Conservation (phyloP, 2,797 vertebrate genomes). For the Apogon hyalosoma region DNA sequence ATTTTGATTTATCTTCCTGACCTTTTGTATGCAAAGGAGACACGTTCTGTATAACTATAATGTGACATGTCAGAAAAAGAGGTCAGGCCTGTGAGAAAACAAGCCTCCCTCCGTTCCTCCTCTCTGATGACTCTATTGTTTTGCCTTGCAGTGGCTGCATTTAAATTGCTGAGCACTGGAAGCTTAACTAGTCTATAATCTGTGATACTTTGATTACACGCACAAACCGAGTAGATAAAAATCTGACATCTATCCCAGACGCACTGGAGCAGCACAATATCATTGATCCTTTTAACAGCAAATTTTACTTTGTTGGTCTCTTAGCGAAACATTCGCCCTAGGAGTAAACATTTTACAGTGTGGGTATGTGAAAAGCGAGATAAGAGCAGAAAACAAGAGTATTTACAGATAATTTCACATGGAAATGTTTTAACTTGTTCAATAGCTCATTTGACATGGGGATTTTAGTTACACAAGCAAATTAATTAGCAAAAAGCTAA, state of each 20-base stretch:
- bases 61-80: conserved; percentile 84
- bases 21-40: conserved; percentile 89
- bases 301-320: not conserved
- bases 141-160: conserved; percentile 56
- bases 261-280: not conserved
- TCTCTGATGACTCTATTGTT: conserved; percentile 75
- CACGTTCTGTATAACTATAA: conserved; percentile 78
- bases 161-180: conserved; percentile 62
- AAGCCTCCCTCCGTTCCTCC: conserved; percentile 59
- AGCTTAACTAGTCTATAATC: conserved; percentile 36
- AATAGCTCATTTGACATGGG: not conserved
- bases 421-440: not conserved
- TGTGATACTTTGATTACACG: not conserved
- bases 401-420: not conserved
- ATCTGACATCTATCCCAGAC: not conserved
- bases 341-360: not conserved
- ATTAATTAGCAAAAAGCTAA: not conserved
- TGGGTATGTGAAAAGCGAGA: not conserved
- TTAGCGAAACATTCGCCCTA: not conserved
- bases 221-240: not conserved
- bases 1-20: conserved; percentile 87
- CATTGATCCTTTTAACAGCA: not conserved
- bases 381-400: not conserved
- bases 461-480: no score
- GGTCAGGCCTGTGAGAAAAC: conserved; percentile 81